Evolutionary conservation across 2,888 invertebrate species (phyloP), one percentile per base, ranked within the genome.

Genomic region (Pseudococcus longispinus): DNA sequence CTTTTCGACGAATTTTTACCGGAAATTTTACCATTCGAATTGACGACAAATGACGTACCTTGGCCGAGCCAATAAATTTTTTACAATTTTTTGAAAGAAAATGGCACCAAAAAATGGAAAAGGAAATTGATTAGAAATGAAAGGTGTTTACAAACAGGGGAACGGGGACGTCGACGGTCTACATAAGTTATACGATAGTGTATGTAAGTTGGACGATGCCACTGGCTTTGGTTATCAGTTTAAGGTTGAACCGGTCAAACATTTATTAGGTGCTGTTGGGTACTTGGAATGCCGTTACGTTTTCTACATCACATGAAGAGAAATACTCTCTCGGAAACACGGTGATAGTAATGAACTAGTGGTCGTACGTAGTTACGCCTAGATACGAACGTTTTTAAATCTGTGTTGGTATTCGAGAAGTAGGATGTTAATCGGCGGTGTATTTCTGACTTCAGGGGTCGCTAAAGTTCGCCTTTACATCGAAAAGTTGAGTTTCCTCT

Each of bases 181-280:
- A 26, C 26, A 65, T 65, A 65, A 23, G 74, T 74, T 74, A 32
- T n/a, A n/a, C n/a, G n/a, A n/a, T 29, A 26, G 51, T 51, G n/a
- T n/a, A n/a, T n/a, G n/a, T 37, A 26, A 32, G 74, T 74, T 74
- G 13, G 74, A 74, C 37, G 74, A 74, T 74, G 74, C 74, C 32
- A 74, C 74, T 37, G 74, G 74, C 74, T 74, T 74, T 37, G 32
- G 74, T 74, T 74, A 74, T 74, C 74, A 74, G 74, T 74, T 74
- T 74, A 74, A 74, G 74, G 74, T 37, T 74, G 74, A 74, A 74
- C 74, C 74, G 74, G 74, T 74, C 74, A 37, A 74, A 74, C 74
- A 37, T 74, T 74, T 74, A 74, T 74, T 74, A 74, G 74, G 74
- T 37, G 74, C 74, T 74, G 74, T 74, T 37, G 74, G 74, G 74